Base-by-base conservation (phyloP, 2,113 vertebrate genomes). In the Alexandromys fortis region DNA sequence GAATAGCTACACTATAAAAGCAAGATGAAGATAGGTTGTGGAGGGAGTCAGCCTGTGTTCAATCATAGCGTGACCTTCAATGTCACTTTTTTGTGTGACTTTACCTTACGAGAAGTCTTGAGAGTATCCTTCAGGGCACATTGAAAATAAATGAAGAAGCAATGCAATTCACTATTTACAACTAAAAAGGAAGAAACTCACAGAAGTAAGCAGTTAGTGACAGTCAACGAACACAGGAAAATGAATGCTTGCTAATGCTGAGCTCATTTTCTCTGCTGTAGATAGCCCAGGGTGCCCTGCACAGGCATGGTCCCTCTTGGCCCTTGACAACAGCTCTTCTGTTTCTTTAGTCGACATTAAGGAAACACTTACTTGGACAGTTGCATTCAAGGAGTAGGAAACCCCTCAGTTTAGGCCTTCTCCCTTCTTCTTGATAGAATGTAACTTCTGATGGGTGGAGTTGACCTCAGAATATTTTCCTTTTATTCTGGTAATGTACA, bases 11-110 rank as follows among this genome's bases (percentile, higher is more conserved):
- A 81, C 5, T 38, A 55, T 78, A 17, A 19, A 28, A 49, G 67
- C 24, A 11, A 8, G 4, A 33, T 9, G 3, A 9, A 63, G 5
- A 6, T 2, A 16, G 0, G 28, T 26, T 22, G 2, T 49, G 9
- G 33, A 24, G 33, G 9, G 33, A 26, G 28, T 28, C 24, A 4
- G 58, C 12, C 30, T 14, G 5, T 17, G 3, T 17, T 91, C 72
- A 1, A 38, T 52, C 11, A 22, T 12, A 1, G 10, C 5, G 2
- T 7, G 21, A 47, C 33, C 17, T 49, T 30, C 33, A 82, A 1
- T 30, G 28, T 67, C 1, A 19, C 7, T 10, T 58, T 58, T 58
- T 21, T 58, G 58, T 6, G 21, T 58, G 58, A 58, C 58, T 58
- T 58, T 58, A 58, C 19, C 58, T 58, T 16, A 14, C 11, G 2